phyloP scores from a whole-genome alignment of 1,140 invertebrate species.

The Nylanderia fulva region DNA sequence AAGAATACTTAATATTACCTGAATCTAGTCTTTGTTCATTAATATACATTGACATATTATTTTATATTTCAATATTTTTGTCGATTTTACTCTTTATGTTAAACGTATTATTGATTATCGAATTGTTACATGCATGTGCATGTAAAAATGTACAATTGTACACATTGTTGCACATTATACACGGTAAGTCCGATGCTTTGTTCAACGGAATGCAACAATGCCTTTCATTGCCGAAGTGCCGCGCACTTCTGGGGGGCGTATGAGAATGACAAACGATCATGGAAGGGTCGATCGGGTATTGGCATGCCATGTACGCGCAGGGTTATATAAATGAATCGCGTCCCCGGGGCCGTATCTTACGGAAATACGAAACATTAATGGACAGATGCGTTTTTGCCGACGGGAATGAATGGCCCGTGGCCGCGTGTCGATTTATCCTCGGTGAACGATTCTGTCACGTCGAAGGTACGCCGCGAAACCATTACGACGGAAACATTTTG shows the following conservation, averaged over 20 bases:
- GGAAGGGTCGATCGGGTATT: slow-evolving; percentile 82
- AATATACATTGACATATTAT: not conserved
- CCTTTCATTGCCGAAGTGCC: slow-evolving; percentile 21
- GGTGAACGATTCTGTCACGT: slow-evolving; percentile 76
- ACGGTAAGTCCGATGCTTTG: not conserved
- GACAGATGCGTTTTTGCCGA: slow-evolving; percentile 82
- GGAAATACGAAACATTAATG: slow-evolving; percentile 84
- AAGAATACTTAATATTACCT: not conserved
- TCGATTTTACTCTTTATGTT: not conserved
- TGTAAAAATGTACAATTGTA: not conserved
- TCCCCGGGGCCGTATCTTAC: slow-evolving; percentile 81
- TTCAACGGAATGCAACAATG: slow-evolving; percentile 64
- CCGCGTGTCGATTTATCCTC: slow-evolving; percentile 82
- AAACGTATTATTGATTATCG: not conserved
- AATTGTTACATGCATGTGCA: not conserved
- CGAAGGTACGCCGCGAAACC: slow-evolving; percentile 52
- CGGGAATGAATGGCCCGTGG: slow-evolving; percentile 80
- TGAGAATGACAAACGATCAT: slow-evolving; percentile 82
- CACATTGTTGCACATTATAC: not conserved
- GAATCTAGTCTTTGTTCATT: not conserved
- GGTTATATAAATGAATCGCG: slow-evolving; percentile 84
- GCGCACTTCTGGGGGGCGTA: slow-evolving; percentile 26
- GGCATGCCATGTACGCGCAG: slow-evolving; percentile 78
- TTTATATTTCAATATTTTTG: not conserved
- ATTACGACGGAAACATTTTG: slow-evolving; percentile 57